phyloP scores from a whole-genome alignment of 2,113 vertebrate species.

The Phalacrocorax aristotelis region DNA sequence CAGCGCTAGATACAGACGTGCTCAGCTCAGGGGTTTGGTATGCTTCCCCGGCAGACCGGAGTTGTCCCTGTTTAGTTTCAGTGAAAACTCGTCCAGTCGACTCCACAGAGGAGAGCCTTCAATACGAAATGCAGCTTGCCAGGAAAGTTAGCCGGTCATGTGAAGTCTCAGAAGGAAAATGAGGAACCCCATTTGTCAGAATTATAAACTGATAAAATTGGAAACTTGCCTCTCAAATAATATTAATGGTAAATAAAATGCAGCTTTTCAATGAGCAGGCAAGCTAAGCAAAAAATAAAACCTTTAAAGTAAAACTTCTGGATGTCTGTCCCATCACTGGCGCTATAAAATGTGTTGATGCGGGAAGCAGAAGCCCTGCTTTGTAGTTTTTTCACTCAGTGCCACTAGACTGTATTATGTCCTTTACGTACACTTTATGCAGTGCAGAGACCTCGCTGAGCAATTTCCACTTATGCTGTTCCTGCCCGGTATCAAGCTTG shows the following conservation, averaged over 20 bases:
- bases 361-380: not conserved
- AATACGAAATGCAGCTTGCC: not conserved
- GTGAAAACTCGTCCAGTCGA: not conserved
- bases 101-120: not conserved
- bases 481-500: not conserved
- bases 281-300: not conserved
- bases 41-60: not conserved
- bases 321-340: not conserved
- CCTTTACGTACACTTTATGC: not conserved
- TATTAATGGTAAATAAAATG: constrained; percentile 38
- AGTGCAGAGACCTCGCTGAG: not conserved
- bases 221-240: constrained; percentile 12
- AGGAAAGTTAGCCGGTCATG: constrained; percentile 13
- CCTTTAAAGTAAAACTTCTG: not conserved
- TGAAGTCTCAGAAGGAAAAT: constrained; percentile 41
- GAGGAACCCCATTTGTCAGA: constrained; percentile 30
- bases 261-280: not conserved
- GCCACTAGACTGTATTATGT: not conserved
- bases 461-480: not conserved
- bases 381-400: not conserved
- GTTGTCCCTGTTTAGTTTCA: constrained; percentile 15
- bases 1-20: not conserved
- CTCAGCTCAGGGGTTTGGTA: not conserved
- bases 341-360: not conserved
- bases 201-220: constrained; percentile 53